Base-by-base conservation (phyloP, 2,797 vertebrate genomes). In the Melanotaenia pygmaea region DNA sequence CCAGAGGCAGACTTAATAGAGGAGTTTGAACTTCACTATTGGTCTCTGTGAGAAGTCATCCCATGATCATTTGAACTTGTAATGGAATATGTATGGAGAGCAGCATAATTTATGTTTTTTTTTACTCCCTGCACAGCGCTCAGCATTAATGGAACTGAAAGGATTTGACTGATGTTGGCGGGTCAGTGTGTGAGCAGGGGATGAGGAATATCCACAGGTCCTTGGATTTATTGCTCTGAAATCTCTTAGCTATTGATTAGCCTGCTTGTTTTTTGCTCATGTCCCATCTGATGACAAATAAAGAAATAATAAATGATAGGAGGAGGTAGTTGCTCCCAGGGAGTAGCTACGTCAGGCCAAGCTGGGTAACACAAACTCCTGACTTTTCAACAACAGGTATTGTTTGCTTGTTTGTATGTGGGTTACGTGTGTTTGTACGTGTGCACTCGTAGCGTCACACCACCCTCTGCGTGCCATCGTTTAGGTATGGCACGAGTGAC, bases 301-400 rank as follows among this genome's bases (percentile, higher is more conserved):
- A 60, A 18, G 3, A 45, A 3, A 47, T 20, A 20, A 45, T 45
- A 20, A 51, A 9, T 43, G 30, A 76, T 47, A 74, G 59, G 50
- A 77, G 79, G 72, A 72, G 24, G 72, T 66, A 74, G 71, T 78
- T 70, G 60, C 74, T 82, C 75, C 20, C 47, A 67, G 59, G 77
- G 35, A 75, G 83, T 53, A 67, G 61, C 69, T 87, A 28, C 14
- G 0, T 77, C 37, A 67, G 74, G 73, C 86, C 89, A 83, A 89
- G 90, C 86, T 88, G 88, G 86, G 86, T 84, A 74, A 88, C 78
- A 86, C 84, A 89, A 85, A 87, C 85, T 82, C 63, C 72, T 72
- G 77, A 72, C 76, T 82, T 76, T 67, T 67, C 59, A 81, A 76
- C 57, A 68, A 76, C 74, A 45, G 59, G 50, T 72, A 54, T 24